A percentile compares a stretch with the other conserved stretches of the same genome.
Evolutionary conservation across 1,140 invertebrate genomes (phyloP).

Genomic region (Drosophila funebris): DNA sequence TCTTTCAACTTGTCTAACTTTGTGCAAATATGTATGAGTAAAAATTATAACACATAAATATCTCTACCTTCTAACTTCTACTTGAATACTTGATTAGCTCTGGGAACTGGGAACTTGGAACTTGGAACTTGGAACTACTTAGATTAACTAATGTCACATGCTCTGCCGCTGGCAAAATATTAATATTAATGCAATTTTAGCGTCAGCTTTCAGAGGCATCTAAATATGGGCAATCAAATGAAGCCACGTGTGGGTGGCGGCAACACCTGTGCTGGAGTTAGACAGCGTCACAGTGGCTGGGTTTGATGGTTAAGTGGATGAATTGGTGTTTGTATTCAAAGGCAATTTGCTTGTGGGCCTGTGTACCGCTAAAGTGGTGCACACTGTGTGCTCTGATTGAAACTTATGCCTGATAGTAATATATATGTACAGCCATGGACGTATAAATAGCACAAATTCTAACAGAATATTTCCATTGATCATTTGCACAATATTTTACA

Average conservation of each 20-base stretch:
- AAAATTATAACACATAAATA: constrained; percentile 6
- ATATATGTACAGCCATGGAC: no score
- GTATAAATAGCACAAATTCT: no score
- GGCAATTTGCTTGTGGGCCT: constrained; percentile 54
- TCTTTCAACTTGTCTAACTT: background rate
- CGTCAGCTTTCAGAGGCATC: constrained; percentile 25
- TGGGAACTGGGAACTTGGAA: constrained; percentile 40
- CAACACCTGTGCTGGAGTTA: constrained; percentile 53
- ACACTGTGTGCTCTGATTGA: constrained; percentile 64
- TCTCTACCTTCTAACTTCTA: background rate
- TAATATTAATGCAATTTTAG: constrained; percentile 68
- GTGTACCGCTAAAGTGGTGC: constrained; percentile 25
- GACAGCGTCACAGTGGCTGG: background rate
- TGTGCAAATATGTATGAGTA: background rate
- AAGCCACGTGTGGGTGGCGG: constrained; percentile 49
- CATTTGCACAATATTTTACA: no score
- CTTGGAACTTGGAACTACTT: constrained; percentile 42
- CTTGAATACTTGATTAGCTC: constrained; percentile 61
- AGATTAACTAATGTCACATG: constrained; percentile 69
- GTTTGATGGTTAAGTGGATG: background rate
- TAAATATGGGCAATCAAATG: constrained; percentile 61
- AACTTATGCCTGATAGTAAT: constrained; percentile 69
- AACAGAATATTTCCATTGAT: no score
- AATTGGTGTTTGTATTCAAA: constrained; percentile 23
- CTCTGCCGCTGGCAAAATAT: constrained; percentile 50